Conservation (phyloP, 2,113 vertebrate species). For the Orthochromis malagaraziensis region DNA sequence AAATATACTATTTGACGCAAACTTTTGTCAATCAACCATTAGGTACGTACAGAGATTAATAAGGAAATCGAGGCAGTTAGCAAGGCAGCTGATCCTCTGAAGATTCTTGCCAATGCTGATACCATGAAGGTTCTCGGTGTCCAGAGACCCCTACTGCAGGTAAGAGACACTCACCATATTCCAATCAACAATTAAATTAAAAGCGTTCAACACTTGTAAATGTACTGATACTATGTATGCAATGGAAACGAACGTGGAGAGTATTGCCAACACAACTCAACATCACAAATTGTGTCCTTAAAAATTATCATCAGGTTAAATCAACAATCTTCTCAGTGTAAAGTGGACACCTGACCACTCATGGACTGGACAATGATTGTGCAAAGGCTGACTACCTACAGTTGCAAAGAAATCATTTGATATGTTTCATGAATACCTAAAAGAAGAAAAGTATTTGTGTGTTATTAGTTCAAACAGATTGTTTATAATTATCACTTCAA, state of each 20-base stretch:
- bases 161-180: constrained; percentile 29
- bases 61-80: constrained; percentile 94
- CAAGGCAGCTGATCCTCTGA: constrained; percentile 87
- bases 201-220: not conserved
- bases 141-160: constrained; percentile 93
- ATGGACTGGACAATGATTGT: not conserved
- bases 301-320: not conserved
- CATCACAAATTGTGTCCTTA: not conserved
- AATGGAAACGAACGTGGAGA: not conserved
- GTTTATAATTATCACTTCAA: not conserved
- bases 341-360: not conserved
- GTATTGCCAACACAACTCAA: not conserved
- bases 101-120: constrained; percentile 87
- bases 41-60: constrained; percentile 94
- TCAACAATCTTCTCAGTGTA: not conserved
- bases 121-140: constrained; percentile 93
- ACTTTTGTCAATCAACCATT: constrained; percentile 68
- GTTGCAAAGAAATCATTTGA: not conserved
- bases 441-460: not conserved
- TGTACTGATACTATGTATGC: not conserved
- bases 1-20: not conserved
- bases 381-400: not conserved
- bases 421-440: not conserved
- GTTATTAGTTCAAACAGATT: not conserved
- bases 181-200: not conserved